Conservation (phyloP, 2,797 vertebrate species). For the Melanotaenia pygmaea region DNA sequence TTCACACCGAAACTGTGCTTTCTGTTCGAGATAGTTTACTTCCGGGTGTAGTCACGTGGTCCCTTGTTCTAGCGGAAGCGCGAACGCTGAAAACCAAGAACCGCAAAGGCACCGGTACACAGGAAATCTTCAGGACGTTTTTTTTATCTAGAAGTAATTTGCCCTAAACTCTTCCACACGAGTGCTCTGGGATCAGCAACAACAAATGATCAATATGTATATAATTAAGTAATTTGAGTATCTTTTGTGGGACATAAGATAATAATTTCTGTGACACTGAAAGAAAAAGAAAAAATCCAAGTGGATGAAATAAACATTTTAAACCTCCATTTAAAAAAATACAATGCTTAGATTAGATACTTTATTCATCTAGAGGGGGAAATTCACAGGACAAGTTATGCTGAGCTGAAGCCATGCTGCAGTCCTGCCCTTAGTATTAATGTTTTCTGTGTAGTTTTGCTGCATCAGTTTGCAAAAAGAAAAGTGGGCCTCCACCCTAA, state of each 20-base stretch:
- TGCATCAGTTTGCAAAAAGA: not conserved
- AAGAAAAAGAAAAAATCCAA: not conserved
- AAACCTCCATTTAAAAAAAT: not conserved
- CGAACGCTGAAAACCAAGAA: not conserved
- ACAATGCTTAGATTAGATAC: no score
- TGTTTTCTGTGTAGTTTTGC: not conserved
- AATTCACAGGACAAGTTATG: no score
- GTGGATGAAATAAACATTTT: not conserved
- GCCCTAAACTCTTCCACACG: no score
- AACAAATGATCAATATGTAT: no score
- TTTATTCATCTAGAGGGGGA: no score
- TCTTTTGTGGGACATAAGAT: not conserved
- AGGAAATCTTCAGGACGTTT: no score
- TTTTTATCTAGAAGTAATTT: no score
- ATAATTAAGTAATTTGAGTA: no score
- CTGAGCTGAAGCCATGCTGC: not conserved
- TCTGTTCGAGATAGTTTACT: not conserved
- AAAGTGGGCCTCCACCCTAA: not conserved
- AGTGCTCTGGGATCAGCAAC: no score
- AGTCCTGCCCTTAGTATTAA: not conserved
- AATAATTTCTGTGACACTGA: not conserved
- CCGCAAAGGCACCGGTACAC: no score
- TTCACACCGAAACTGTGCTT: fast-evolving
- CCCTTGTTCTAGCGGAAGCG: not conserved
- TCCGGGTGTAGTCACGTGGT: slow-evolving; percentile 68